Percentiles rank a stretch among this genome's conserved stretches.
Conservation (phyloP, 2,797 vertebrate genomes). For the Zalophus californianus region DNA sequence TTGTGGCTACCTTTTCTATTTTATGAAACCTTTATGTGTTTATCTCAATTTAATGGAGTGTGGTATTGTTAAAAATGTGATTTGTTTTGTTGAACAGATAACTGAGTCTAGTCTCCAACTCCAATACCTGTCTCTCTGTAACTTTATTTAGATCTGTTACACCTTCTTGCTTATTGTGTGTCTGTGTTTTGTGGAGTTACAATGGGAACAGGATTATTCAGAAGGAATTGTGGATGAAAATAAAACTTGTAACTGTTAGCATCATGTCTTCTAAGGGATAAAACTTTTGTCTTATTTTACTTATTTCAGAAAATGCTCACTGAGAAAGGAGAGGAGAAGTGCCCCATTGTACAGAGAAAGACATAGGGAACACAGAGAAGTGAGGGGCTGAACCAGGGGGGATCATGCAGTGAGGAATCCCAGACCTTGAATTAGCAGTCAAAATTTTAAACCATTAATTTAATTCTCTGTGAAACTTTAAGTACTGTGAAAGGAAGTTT, state of each 20-base stretch:
- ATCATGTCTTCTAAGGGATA: neutral
- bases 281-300: neutral
- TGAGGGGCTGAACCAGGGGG: neutral
- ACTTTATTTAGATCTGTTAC: neutral
- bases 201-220: neutral
- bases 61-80: neutral
- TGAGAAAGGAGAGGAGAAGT: neutral
- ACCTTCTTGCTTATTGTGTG: neutral
- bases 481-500: slow-evolving; percentile 23
- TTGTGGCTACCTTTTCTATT: neutral
- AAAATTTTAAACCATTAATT: slow-evolving; percentile 28
- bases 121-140: neutral
- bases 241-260: neutral
- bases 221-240: neutral
- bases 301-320: neutral
- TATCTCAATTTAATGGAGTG: neutral
- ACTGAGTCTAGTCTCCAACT: neutral
- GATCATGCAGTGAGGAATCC: neutral
- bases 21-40: neutral
- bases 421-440: neutral
- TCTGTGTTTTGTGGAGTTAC: neutral
- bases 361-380: slow-evolving; percentile 6
- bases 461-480: slow-evolving; percentile 64
- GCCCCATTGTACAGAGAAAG: neutral
- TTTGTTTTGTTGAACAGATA: neutral